Base-by-base conservation (phyloP, 2,888 invertebrate genomes). In the Parasteatoda lunata region DNA sequence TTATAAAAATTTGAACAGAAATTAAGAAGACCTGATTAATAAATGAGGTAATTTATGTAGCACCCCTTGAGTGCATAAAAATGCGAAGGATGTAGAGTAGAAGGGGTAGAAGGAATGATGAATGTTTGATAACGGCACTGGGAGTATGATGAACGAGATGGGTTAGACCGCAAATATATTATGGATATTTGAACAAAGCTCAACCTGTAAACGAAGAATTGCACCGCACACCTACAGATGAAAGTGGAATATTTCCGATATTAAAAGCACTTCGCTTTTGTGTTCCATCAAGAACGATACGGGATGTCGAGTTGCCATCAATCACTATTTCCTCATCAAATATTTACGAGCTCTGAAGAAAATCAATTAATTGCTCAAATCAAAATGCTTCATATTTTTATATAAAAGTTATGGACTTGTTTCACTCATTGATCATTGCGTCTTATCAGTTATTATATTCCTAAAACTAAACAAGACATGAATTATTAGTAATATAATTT, bases 151-250 rank as follows among this genome's bases (percentile, higher is more conserved):
- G 85, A 78, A 86, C 85, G 85, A 86, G 85, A 80, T 72, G 85
- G 85, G 76, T 66, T 77, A 86, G 85, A 86, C 80, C 77, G 85
- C 85, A 86, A 80, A 86, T 86, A 86, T 86, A 80, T 86, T 86
- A 86, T 75, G 85, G 85, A 85, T 85, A 76, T 86, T 77, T 79
- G 85, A 86, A 80, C 80, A 86, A 86, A 84, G 77, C 83, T 66
- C 83, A 84, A 86, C 80, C 80, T 86, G 85, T 71, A 86, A 86
- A 77, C 78, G 79, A 65, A 64, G 84, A 77, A 64, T 77, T 66
- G 77, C 69, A 84, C 75, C 75, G 84, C 84, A 85, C 76, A 86
- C 76, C 85, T 80, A 80, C 72, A 75, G 65, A 72, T 54, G 85
- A 70, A 68, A 48, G 64, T 59, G 78, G 77, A 80, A 80, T 80